Evolutionary conservation across 2,888 invertebrate genomes (phyloP).

Genomic region (Epinotia brunnichana): DNA sequence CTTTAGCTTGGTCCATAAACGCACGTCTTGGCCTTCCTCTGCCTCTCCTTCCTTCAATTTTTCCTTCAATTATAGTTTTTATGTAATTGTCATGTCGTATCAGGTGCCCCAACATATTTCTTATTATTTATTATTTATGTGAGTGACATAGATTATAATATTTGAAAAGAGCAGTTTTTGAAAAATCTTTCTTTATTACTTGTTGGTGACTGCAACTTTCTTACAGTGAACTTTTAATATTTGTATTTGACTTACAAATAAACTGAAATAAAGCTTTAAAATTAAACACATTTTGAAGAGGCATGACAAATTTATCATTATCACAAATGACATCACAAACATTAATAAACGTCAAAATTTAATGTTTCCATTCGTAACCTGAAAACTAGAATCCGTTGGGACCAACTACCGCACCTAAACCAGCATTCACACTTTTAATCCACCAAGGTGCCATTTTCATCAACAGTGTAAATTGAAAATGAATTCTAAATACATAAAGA

Average conservation of each 20-base stretch:
- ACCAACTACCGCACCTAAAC: constrained; percentile 37
- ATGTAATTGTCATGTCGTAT: no score
- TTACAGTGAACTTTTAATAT: no score
- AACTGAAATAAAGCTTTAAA: neutral
- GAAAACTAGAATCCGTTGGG: constrained; percentile 34
- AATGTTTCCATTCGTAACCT: constrained; percentile 39
- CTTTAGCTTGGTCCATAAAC: no score
- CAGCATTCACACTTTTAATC: constrained; percentile 14
- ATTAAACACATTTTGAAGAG: constrained; percentile 2
- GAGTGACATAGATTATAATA: no score
- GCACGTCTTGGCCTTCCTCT: no score
- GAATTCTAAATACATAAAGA: neutral
- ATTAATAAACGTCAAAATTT: constrained; percentile 39
- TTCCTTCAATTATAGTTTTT: no score
- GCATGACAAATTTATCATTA: constrained; percentile 34
- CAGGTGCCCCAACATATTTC: no score
- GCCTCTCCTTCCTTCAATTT: no score
- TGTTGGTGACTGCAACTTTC: no score
- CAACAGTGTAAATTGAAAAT: neutral
- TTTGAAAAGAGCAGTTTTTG: no score
- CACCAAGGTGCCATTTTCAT: neutral
- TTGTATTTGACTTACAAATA: neutral
- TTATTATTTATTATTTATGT: no score
- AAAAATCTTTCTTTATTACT: no score
- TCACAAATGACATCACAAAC: constrained; percentile 35